Base-by-base conservation (phyloP, 2,797 vertebrate genomes). In the Myripristis jacobus region DNA sequence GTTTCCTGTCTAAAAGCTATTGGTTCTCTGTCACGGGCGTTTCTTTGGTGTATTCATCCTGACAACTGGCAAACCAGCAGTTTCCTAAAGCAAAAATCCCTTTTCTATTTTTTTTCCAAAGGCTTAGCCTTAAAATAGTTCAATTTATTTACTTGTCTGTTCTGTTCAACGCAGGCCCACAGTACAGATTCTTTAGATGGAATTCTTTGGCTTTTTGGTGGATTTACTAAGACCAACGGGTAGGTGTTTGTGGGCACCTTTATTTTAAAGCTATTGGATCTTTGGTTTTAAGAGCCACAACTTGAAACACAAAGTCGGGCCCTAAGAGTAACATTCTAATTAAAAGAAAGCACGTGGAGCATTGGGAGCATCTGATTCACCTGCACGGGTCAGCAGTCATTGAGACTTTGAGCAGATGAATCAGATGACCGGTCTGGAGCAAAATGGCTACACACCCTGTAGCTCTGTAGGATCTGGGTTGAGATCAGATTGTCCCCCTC, bases 201-300 rank as follows among this genome's bases (percentile, higher is more conserved):
- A 62, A 85, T 73, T 90, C 82, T 88, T 89, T 91, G 87, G 88
- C 86, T 79, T 88, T 80, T 51, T 55, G 63, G 36, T 73, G 56
- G 80, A 19, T 73, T 70, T 47, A 48, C 31, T 29, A 59, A 69
- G 11, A 70, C 65, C 73, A 64, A 65, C 46, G 3, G 58, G 57
- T 76, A 61, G 64, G 80, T 59, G 71, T 72, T 74, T 66, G 41
- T 34, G 48, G 43, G 46, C 54, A 70, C 71, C 57, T 70, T 38
- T 46, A n/a, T n/a, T 31, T 73, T 77, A 53, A 84, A 87, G 82
- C 79, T 84, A 78, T 50, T 64, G 31, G 53, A 81, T 86, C 85
- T 88, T 91, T 91, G 86, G 86, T 86, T 81, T 77, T 7, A 62
- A 59, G 62, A 60, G 72, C 66, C 58, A 70, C 44, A 22, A 13